Percentiles rank a stretch among this genome's conserved stretches.
Conservation (phyloP, 2,888 invertebrate species). For the Meta bourneti region DNA sequence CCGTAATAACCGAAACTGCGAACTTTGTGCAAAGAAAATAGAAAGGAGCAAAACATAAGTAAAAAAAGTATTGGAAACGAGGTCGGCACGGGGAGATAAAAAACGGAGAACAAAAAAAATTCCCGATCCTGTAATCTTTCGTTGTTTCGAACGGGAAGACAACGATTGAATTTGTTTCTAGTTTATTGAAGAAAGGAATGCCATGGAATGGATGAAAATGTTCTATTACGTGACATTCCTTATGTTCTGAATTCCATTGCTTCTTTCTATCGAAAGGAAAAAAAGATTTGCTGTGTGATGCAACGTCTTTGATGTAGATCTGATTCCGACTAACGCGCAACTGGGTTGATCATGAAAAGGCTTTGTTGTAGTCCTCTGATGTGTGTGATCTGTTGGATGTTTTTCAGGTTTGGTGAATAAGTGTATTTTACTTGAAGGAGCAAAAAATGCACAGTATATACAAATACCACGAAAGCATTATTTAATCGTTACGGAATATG, state of each 20-base stretch:
- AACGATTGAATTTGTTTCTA: slow-evolving; percentile 30
- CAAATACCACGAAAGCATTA: no score
- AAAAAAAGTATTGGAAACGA: background rate
- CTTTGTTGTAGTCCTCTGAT: background rate
- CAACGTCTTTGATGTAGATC: background rate
- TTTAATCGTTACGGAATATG: no score
- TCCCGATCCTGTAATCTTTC: slow-evolving; percentile 51
- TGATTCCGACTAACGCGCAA: background rate
- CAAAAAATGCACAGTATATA: no score
- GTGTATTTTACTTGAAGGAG: no score
- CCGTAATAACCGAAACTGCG: slow-evolving; percentile 7
- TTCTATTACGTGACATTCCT: slow-evolving; percentile 48
- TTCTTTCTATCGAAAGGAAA: background rate
- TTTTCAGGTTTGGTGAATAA: background rate
- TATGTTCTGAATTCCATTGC: slow-evolving; percentile 18
- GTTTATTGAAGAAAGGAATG: slow-evolving; percentile 14
- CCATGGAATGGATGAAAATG: slow-evolving; percentile 21
- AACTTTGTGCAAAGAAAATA: slow-evolving; percentile 18
- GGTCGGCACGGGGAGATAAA: background rate
- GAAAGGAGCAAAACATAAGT: background rate
- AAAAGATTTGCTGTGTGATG: background rate
- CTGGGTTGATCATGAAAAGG: background rate
- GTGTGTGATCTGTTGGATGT: background rate
- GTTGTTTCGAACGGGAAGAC: slow-evolving; percentile 37
- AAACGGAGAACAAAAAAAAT: background rate